A percentile compares a stretch with the other conserved stretches of the same genome.
These are phyloP conservation scores for Onychomys torridus DNA, from an alignment of 2,797 vertebrate genomes.

Conservation along the genomic window DNA sequence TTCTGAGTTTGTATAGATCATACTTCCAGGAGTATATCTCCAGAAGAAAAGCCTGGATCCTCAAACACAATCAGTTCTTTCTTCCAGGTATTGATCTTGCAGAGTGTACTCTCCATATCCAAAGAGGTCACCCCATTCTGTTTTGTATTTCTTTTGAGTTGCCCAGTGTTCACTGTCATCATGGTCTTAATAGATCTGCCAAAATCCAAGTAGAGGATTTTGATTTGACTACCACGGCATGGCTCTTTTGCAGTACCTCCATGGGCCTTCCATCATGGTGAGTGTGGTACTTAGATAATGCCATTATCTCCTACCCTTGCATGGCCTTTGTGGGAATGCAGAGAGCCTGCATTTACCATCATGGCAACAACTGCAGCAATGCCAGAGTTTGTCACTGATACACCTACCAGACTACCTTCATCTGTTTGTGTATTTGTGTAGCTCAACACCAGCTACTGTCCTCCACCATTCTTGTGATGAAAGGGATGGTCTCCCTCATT, in stretches of 20 bases:
- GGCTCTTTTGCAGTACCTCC: not conserved
- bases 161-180: not conserved
- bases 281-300: not conserved
- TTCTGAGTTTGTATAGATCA: not conserved
- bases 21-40: not conserved
- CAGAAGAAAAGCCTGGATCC: not conserved
- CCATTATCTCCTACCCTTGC: not conserved
- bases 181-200: not conserved
- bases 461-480: not conserved
- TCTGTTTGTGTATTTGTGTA: not conserved
- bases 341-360: not conserved
- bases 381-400: not conserved
- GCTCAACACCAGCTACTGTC: not conserved
- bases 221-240: not conserved
- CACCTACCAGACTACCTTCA: not conserved
- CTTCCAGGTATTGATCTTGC: not conserved
- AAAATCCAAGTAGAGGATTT: not conserved
- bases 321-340: not conserved
- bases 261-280: not conserved
- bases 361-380: not conserved
- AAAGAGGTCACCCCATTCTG: not conserved
- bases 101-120: not conserved
- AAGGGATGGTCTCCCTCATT: not conserved
- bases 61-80: not conserved
- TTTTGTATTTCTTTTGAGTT: not conserved